Percentiles rank a stretch among this genome's conserved stretches.
These are phyloP conservation scores for Sylvietta virens DNA, from an alignment of 2,113 vertebrate species.

Conservation along the genomic window DNA sequence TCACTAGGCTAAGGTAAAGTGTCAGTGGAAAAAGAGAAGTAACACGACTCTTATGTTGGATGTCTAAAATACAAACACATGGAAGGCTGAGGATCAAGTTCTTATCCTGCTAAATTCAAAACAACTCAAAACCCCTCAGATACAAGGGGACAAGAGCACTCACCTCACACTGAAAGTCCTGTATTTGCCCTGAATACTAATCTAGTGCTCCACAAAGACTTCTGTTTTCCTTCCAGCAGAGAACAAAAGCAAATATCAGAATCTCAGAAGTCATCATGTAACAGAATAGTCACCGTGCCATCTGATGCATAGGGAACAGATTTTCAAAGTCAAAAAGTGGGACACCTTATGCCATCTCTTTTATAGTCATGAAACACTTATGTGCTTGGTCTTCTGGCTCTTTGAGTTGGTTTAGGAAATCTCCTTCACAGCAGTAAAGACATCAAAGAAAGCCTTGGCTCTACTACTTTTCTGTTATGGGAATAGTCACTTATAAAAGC, in stretches of 20 bases:
- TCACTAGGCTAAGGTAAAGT: not conserved
- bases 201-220: not conserved
- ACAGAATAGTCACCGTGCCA: not conserved
- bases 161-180: not conserved
- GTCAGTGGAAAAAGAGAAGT: not conserved
- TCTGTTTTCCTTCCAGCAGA: not conserved
- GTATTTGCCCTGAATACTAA: not conserved
- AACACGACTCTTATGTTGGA: not conserved
- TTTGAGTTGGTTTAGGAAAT: not conserved
- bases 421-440: not conserved
- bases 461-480: not conserved
- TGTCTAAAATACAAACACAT: not conserved
- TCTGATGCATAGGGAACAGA: not conserved
- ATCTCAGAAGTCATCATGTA: not conserved
- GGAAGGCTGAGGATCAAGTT: not conserved
- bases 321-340: not conserved
- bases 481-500: not conserved
- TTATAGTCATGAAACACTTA: not conserved
- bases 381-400: not conserved
- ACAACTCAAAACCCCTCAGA: not conserved
- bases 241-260: not conserved
- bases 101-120: not conserved
- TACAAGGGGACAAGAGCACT: not conserved
- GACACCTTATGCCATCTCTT: not conserved
- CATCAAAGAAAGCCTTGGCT: not conserved